phyloP scores from a whole-genome alignment of 2,888 invertebrate species.

The Phaonia tiefii region DNA sequence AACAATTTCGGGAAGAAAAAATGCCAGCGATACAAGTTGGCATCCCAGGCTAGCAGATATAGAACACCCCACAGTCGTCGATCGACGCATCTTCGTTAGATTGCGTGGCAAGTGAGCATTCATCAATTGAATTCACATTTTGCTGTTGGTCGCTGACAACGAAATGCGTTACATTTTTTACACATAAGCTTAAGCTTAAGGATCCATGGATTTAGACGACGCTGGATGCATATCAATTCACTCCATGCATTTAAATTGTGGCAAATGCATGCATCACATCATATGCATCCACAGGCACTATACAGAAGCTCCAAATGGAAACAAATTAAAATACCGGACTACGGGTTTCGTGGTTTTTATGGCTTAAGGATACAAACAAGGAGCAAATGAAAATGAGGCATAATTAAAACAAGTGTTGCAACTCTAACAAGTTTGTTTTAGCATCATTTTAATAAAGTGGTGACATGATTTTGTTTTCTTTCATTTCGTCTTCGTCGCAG shows the following conservation, averaged over 20 bases:
- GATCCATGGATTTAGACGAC: slow-evolving; percentile 43
- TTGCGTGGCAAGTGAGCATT: slow-evolving; percentile 77
- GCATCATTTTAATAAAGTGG: slow-evolving; percentile 65
- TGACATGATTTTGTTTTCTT: slow-evolving; percentile 59
- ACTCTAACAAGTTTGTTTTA: slow-evolving; percentile 60
- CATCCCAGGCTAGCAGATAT: background rate
- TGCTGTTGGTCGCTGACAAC: slow-evolving; percentile 74
- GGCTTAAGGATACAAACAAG: slow-evolving; percentile 30
- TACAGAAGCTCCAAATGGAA: slow-evolving; percentile 64
- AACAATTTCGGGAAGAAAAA: no score
- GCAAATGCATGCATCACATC: background rate
- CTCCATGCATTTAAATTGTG: background rate
- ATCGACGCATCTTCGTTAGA: slow-evolving; percentile 53
- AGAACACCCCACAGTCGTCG: background rate
- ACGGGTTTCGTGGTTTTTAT: slow-evolving; percentile 39
- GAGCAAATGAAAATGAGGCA: slow-evolving; percentile 43
- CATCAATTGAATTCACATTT: slow-evolving; percentile 76
- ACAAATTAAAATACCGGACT: slow-evolving; percentile 59
- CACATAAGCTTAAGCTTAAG: slow-evolving; percentile 59
- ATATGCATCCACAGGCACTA: background rate
- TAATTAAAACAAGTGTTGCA: slow-evolving; percentile 57
- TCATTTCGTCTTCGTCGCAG: background rate
- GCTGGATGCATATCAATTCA: background rate
- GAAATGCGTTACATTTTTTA: slow-evolving; percentile 68
- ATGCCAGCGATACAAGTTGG: background rate